These are phyloP conservation scores for Anarsia innoxiella DNA, from an alignment of 2,888 invertebrate species.

Conservation along the genomic window DNA sequence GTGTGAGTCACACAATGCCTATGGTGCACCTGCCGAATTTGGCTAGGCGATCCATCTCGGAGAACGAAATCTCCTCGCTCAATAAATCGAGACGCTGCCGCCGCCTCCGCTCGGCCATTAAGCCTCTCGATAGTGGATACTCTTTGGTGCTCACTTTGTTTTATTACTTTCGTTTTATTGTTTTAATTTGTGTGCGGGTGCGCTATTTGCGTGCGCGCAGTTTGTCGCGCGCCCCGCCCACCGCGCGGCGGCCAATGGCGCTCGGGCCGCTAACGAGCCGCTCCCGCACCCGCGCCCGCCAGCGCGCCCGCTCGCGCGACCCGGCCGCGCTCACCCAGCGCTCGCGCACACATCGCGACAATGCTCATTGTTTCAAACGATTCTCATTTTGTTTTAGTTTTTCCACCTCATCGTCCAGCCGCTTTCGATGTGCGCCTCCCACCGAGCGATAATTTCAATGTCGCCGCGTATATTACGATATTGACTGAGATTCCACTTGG, in stretches of 20 bases:
- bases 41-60: slow-evolving; percentile 26
- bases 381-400: slow-evolving; percentile 64
- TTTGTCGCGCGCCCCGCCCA: slow-evolving; percentile 63
- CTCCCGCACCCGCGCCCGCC: slow-evolving; percentile 39
- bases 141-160: slow-evolving; percentile 66
- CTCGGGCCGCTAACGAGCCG: slow-evolving; percentile 41
- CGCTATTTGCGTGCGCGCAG: slow-evolving; percentile 74
- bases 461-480: slow-evolving; percentile 67
- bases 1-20: slow-evolving; percentile 4
- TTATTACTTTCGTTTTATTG: slow-evolving; percentile 74
- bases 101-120: slow-evolving; percentile 68
- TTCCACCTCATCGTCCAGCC: slow-evolving; percentile 42
- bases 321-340: slow-evolving; percentile 19
- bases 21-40: slow-evolving; percentile 24
- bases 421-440: slow-evolving; percentile 51
- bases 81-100: slow-evolving; percentile 53
- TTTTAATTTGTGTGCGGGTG: slow-evolving; percentile 74
- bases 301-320: slow-evolving; percentile 21
- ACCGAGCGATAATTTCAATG: slow-evolving; percentile 71
- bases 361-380: slow-evolving; percentile 69
- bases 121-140: slow-evolving; percentile 63
- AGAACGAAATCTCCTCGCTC: slow-evolving; percentile 37
- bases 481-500: slow-evolving; percentile 68
- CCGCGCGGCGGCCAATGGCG: slow-evolving; percentile 56
- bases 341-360: slow-evolving; percentile 46